phyloP scores from a whole-genome alignment of 2,113 vertebrate genomes.

The Sylvia atricapilla region DNA sequence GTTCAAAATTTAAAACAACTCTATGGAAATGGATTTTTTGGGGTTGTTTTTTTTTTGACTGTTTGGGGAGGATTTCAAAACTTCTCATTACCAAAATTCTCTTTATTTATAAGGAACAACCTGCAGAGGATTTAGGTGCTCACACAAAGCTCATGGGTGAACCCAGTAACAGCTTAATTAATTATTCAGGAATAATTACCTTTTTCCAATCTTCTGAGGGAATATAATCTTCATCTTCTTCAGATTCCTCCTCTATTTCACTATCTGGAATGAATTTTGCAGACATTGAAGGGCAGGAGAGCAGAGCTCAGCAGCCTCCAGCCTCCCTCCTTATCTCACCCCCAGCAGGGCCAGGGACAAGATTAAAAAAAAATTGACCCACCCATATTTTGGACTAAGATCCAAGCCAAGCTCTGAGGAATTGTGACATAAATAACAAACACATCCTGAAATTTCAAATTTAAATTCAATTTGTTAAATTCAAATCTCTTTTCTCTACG shows the following conservation, averaged over 20 bases:
- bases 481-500: background rate
- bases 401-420: background rate
- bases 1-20: background rate
- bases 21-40: background rate
- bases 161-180: background rate
- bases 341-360: background rate
- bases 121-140: background rate
- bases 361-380: background rate
- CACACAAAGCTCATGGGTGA: background rate
- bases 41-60: background rate
- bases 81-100: background rate
- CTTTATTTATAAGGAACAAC: background rate
- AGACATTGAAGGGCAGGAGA: background rate
- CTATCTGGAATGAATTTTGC: conserved; percentile 74
- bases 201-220: conserved; percentile 99
- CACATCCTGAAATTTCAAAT: no score
- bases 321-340: background rate
- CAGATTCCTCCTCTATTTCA: conserved; percentile 93
- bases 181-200: conserved; percentile 67
- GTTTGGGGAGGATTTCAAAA: background rate
- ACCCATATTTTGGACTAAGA: background rate
- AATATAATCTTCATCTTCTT: conserved; percentile 98
- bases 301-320: background rate
- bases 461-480: background rate
- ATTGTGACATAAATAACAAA: background rate